Conservation (phyloP, 1,140 invertebrate species). For the Xylocopa sonorina region DNA sequence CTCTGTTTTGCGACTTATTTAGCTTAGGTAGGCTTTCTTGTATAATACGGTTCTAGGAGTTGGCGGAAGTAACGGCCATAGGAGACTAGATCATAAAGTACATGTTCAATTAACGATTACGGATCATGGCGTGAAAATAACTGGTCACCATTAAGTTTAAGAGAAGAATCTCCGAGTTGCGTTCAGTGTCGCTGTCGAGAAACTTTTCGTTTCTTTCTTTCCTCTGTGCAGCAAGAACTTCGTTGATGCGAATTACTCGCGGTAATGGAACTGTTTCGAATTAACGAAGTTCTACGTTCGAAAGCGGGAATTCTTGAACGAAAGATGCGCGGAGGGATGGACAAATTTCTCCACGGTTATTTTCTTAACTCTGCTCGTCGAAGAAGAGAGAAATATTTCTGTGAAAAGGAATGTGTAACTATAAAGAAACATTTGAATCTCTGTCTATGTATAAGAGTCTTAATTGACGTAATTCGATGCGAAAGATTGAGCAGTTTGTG, state of each 20-base stretch:
- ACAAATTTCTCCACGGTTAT: not conserved
- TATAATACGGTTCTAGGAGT: slow-evolving; percentile 22
- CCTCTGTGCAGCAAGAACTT: too few species aligned
- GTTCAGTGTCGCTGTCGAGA: not conserved
- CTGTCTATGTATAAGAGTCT: not conserved
- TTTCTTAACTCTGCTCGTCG: not conserved
- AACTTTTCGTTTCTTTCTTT: too few species aligned
- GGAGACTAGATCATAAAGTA: slow-evolving; percentile 37
- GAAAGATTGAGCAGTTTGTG: not conserved
- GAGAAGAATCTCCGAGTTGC: not conserved
- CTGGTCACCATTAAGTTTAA: slow-evolving; percentile 52
- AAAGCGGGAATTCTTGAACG: not conserved
- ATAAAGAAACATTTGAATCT: not conserved
- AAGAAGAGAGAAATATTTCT: not conserved
- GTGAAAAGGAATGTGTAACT: not conserved
- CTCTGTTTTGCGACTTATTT: slow-evolving; percentile 5
- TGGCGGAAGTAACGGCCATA: slow-evolving; percentile 34
- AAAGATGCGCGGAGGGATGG: not conserved
- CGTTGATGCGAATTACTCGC: not conserved
- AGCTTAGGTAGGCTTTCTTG: slow-evolving; percentile 19
- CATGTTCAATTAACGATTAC: slow-evolving; percentile 42
- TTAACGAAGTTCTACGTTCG: not conserved
- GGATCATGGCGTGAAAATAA: slow-evolving; percentile 16
- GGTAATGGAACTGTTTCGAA: not conserved
- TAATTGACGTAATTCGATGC: not conserved